phyloP scores from a whole-genome alignment of 2,113 vertebrate species.

The Ptilorrhoa leucosticta region DNA sequence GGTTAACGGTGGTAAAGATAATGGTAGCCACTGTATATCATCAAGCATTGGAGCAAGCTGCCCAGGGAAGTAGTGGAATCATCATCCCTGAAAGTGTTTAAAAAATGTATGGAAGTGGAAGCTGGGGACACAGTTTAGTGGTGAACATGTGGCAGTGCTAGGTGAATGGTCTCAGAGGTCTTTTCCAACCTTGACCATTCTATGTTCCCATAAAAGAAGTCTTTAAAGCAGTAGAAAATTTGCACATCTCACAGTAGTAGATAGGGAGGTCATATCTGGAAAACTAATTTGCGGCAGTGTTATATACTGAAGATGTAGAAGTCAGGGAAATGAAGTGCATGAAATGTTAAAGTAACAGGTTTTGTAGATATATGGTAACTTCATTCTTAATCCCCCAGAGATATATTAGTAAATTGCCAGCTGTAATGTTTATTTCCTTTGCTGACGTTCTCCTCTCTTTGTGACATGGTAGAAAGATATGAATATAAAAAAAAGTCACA shows the following conservation, averaged over 20 bases:
- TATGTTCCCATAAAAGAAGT: neutral
- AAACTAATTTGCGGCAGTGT: neutral
- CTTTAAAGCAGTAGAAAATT: neutral
- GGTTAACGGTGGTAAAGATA: neutral
- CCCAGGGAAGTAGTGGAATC: neutral
- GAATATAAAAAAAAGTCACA: neutral
- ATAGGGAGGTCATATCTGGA: neutral
- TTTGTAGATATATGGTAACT: neutral
- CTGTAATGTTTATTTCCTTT: neutral
- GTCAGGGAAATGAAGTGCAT: neutral
- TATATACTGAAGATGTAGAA: neutral
- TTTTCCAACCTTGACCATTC: neutral
- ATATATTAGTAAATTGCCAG: neutral
- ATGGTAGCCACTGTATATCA: neutral
- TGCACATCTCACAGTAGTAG: neutral
- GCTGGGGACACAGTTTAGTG: neutral
- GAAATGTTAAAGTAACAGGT: neutral
- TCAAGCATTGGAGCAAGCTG: neutral
- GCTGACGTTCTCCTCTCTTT: neutral
- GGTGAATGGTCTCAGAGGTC: too few relatives aligned
- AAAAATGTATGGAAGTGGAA: neutral
- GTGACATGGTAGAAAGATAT: neutral
- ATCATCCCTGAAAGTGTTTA: neutral
- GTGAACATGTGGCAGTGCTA: neutral
- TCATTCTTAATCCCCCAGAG: neutral